Base-by-base conservation (phyloP, 2,113 vertebrate genomes). In the Rhynchomys soricoides region DNA sequence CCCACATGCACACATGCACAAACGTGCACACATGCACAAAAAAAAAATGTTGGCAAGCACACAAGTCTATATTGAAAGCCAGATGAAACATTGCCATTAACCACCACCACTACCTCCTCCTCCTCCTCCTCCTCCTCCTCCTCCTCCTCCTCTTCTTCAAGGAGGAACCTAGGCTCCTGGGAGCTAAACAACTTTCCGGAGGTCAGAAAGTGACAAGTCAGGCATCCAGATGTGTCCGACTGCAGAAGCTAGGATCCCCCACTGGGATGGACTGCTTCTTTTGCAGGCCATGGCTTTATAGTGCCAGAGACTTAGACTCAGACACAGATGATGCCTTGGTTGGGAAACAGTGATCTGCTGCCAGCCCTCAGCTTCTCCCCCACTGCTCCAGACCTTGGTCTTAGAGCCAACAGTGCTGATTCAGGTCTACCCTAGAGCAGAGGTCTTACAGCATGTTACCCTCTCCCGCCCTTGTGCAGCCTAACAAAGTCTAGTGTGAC, bases 41-140 rank as follows among this genome's bases (percentile, higher is more conserved):
- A 10, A 24, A 16, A 29, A n/a, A 78, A 37, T 2, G 37, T 45
- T 37, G 52, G 9, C n/a, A 10, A 75, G 43, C 73, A 68, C 5
- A 34, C 19, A 15, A 26, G 13, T 0, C 11, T 68, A 21, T 17
- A 5, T 1, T 11, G n/a, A 7, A 21, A 90, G 13, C 12, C 37
- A 8, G 57, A 3, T 26, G 52, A 13, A 52, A 17, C 81, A 83
- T 59, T 64, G 81, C 31, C 24, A 50, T 11, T 1, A 16, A 16
- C 15, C 43, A 45, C 4, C 5, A 2, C 55, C 71, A 21, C n/a
- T n/a, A n/a, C 6, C 4, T 34, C 64, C 43, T 55, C 9, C 7
- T 29, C 48, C 6, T 34, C 71, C n/a, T 57, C 6, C 4, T 34
- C 64, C 43, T 55, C 9, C 7, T 29, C 48, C 6, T 34, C 71